phyloP scores from a whole-genome alignment of 2,113 vertebrate genomes.

The Bubo blakistoni region DNA sequence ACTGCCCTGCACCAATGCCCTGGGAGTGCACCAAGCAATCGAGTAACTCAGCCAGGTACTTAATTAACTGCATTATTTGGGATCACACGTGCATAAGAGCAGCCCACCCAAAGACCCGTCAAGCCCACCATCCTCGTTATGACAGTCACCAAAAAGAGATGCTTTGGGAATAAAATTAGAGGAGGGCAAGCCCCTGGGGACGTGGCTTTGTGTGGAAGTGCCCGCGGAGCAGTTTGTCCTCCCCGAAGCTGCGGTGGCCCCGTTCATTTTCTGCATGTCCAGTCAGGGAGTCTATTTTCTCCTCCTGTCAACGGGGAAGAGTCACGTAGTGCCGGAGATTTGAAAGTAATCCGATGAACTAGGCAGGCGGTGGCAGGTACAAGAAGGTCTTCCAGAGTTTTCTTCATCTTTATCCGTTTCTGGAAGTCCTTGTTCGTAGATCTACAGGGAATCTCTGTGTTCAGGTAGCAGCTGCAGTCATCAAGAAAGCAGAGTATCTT shows the following conservation, averaged over 20 bases:
- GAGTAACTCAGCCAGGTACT: background rate
- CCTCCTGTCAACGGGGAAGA: slow-evolving; percentile 3
- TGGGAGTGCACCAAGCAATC: background rate
- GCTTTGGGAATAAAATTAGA: background rate
- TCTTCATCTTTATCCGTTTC: slow-evolving; percentile 55
- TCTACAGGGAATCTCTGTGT: slow-evolving; percentile 60
- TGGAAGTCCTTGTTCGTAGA: slow-evolving; percentile 50
- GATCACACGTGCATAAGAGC: fast-evolving
- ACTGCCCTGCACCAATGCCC: background rate
- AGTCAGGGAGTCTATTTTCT: slow-evolving; percentile 32
- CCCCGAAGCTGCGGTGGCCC: background rate
- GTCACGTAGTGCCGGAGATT: background rate
- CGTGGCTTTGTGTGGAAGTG: background rate
- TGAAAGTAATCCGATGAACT: slow-evolving; percentile 17
- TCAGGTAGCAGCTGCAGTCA: slow-evolving; percentile 47
- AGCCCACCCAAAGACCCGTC: background rate
- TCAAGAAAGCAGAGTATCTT: slow-evolving; percentile 56
- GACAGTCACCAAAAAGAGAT: background rate
- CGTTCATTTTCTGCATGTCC: background rate
- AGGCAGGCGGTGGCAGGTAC: slow-evolving; percentile 47
- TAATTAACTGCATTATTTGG: fast-evolving
- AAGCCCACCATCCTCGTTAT: background rate
- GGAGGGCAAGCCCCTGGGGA: background rate
- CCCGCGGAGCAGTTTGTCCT: background rate
- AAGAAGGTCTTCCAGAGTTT: slow-evolving; percentile 57